Conservation (phyloP, 1,140 invertebrate genomes). For the Drosophila nasuta region DNA sequence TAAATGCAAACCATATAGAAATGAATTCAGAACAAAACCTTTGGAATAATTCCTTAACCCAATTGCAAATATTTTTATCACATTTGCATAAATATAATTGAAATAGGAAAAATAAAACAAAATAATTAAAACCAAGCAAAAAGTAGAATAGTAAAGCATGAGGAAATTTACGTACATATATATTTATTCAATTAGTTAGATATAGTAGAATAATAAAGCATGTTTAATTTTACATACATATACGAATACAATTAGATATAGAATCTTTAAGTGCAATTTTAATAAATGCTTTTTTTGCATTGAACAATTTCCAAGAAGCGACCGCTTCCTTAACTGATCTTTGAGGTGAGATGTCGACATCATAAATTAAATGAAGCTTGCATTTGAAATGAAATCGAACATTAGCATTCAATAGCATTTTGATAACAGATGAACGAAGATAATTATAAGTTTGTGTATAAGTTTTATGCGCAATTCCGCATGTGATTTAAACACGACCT, state of each 20-base stretch:
- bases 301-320: neutral
- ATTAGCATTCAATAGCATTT: conserved; percentile 8
- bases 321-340: neutral
- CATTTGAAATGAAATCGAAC: neutral
- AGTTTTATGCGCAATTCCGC: neutral
- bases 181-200: no score
- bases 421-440: conserved; percentile 7
- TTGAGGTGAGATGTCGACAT: neutral
- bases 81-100: neutral
- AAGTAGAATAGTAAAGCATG: no score
- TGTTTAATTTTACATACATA: no score
- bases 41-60: conserved; percentile 58
- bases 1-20: conserved; percentile 5
- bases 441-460: conserved; percentile 4
- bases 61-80: conserved; percentile 66
- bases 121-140: neutral
- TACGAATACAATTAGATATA: no score
- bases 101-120: neutral
- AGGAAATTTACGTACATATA: no score
- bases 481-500: neutral
- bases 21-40: conserved; percentile 20
- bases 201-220: no score
- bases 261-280: no score
- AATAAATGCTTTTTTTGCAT: no score
- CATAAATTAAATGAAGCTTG: conserved; percentile 2